These are phyloP conservation scores for Tenodera sinensis DNA, from an alignment of 2,888 invertebrate genomes.

Conservation along the genomic window DNA sequence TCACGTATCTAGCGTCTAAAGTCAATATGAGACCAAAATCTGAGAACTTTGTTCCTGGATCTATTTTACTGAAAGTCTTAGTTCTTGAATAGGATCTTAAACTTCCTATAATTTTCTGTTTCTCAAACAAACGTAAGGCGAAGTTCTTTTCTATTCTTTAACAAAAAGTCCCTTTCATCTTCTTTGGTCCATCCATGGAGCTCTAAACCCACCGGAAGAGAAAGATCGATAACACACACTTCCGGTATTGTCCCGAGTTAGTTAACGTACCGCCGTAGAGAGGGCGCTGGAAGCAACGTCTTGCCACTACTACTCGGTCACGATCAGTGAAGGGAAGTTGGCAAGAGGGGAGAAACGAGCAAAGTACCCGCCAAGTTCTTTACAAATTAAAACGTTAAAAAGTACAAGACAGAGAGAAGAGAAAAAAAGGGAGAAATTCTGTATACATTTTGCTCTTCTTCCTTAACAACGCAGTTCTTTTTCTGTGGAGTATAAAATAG, in stretches of 20 bases:
- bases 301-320: not conserved
- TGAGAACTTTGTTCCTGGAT: too few species aligned
- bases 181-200: not conserved
- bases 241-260: not conserved
- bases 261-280: not conserved
- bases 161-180: not conserved
- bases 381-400: not conserved
- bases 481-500: not conserved
- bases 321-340: not conserved
- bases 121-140: not conserved
- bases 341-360: not conserved
- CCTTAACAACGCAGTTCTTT: not conserved
- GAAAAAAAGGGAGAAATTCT: not conserved
- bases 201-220: not conserved
- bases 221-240: not conserved
- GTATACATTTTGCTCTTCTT: not conserved
- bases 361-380: not conserved
- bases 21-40: too few species aligned
- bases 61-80: not conserved
- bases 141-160: not conserved
- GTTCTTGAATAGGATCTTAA: not conserved
- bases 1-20: too few species aligned
- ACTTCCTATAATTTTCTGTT: not conserved
- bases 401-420: not conserved
- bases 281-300: not conserved